phyloP scores from a whole-genome alignment of 1,140 invertebrate genomes.

The Pseudomyrmex dendroicus region DNA sequence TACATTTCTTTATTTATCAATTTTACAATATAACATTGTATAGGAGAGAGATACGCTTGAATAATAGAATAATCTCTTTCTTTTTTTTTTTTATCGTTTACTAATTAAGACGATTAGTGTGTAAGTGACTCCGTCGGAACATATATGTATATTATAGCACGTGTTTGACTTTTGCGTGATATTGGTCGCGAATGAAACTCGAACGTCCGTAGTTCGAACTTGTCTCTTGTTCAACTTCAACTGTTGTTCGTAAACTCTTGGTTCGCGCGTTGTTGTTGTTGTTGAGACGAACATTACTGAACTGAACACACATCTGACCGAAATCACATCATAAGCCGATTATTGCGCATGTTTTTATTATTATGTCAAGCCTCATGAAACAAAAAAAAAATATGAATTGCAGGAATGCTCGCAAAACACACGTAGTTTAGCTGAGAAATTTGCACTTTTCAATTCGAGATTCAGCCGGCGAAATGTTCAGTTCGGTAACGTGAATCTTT shows the following conservation, averaged over 20 bases:
- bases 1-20: constrained; percentile 83
- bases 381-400: too few relatives aligned
- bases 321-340: too few relatives aligned
- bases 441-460: too few relatives aligned
- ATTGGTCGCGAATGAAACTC: constrained; percentile 72
- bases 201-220: constrained; percentile 64
- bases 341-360: too few relatives aligned
- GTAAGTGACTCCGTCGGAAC: constrained; percentile 80
- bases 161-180: constrained; percentile 72
- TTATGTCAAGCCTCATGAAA: too few relatives aligned
- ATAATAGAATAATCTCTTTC: constrained; percentile 80
- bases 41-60: constrained; percentile 75
- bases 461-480: too few relatives aligned
- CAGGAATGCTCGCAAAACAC: too few relatives aligned
- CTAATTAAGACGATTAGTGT: constrained; percentile 83
- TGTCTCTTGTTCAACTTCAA: background rate
- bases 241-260: constrained; percentile 6
- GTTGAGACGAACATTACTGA: too few relatives aligned
- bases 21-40: constrained; percentile 83
- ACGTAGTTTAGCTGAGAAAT: too few relatives aligned
- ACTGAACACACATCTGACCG: too few relatives aligned
- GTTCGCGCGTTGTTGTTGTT: constrained; percentile 40
- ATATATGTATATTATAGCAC: constrained; percentile 78
- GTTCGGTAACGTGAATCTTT: too few relatives aligned
- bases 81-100: constrained; percentile 78